phyloP scores from a whole-genome alignment of 2,888 invertebrate species.

The Orchestes rusci region DNA sequence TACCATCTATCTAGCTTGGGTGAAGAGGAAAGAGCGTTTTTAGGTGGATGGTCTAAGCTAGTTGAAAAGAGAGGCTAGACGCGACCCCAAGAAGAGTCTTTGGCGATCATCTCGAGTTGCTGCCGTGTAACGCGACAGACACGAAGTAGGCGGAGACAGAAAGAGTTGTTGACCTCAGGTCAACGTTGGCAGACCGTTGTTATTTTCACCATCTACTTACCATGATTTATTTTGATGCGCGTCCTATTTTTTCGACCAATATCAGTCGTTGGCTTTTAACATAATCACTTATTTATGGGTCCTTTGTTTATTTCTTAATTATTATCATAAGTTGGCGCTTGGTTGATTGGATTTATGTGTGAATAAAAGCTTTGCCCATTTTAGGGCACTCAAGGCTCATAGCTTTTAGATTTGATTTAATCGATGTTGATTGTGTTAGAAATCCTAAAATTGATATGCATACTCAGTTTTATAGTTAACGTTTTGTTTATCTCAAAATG shows the following conservation, averaged over 20 bases:
- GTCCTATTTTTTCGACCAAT: constrained; percentile 20
- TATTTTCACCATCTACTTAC: constrained; percentile 30
- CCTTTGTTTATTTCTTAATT: constrained; percentile 16
- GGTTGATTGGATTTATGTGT: background rate
- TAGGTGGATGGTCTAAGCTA: constrained; percentile 19
- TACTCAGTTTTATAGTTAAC: too few relatives aligned
- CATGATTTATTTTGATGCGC: constrained; percentile 23
- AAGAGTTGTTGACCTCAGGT: constrained; percentile 47
- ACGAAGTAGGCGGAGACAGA: constrained; percentile 44
- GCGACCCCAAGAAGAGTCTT: constrained; percentile 24
- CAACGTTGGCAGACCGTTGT: constrained; percentile 40
- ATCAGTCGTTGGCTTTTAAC: constrained; percentile 12
- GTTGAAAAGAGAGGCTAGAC: constrained; percentile 16
- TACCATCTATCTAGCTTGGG: too few relatives aligned
- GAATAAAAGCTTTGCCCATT: too few relatives aligned
- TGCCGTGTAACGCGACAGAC: constrained; percentile 39
- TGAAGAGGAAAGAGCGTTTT: constrained; percentile 11
- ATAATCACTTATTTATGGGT: constrained; percentile 16
- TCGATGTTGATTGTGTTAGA: too few relatives aligned
- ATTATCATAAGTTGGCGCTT: constrained; percentile 1
- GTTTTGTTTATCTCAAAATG: too few relatives aligned
- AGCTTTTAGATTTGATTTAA: too few relatives aligned
- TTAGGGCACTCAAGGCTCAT: too few relatives aligned
- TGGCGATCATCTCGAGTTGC: constrained; percentile 29
- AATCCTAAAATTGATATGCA: too few relatives aligned